Percentiles rank a stretch among this genome's conserved stretches.
Evolutionary conservation across 2,113 vertebrate species (phyloP).

Genomic region (Eira barbara): DNA sequence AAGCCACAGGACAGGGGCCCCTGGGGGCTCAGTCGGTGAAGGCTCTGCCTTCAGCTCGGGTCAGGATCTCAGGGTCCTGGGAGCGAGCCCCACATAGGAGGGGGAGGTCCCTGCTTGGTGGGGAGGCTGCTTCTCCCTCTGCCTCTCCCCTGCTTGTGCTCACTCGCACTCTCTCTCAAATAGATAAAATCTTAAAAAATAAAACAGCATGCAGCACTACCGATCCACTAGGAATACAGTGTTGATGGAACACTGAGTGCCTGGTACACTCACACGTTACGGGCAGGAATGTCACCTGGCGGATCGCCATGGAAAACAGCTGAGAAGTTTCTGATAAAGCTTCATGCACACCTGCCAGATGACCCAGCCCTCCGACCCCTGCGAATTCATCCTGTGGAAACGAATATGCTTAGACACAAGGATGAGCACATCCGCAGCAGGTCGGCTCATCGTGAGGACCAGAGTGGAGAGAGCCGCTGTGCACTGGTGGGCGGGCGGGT

Average conservation of each 20-base stretch:
- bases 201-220: fast-evolving
- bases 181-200: neutral
- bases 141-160: no score
- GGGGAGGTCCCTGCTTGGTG: neutral
- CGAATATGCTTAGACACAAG: no score
- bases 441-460: neutral
- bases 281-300: fast-evolving
- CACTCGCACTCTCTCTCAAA: neutral
- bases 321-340: neutral
- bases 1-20: neutral
- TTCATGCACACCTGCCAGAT: neutral
- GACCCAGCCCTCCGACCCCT: neutral
- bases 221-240: neutral
- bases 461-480: fast-evolving
- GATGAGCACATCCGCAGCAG: fast-evolving
- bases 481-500: neutral
- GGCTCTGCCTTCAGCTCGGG: neutral
- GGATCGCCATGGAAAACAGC: fast-evolving
- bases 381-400: neutral
- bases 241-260: fast-evolving
- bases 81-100: neutral
- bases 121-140: neutral
- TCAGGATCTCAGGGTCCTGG: neutral
- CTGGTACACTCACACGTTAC: fast-evolving
- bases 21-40: neutral